These are phyloP conservation scores for Cyphotilapia sp. DNA, from an alignment of 2,113 vertebrate genomes.

Conservation along the genomic window DNA sequence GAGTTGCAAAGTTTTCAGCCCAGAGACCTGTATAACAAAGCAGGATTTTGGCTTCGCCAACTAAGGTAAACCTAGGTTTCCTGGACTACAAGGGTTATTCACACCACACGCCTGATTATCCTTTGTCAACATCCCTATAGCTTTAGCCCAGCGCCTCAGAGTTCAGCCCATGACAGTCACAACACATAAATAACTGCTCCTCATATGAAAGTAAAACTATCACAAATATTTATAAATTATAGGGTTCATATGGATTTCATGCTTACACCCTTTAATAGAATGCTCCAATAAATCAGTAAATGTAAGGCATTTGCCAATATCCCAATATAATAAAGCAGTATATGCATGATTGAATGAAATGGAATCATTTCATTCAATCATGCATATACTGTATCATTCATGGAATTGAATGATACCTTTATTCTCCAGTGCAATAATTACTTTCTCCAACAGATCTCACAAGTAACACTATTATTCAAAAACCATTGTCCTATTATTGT, in stretches of 20 bases:
- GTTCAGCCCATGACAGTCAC: neutral
- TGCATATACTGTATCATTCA: too few relatives aligned
- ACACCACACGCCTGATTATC: neutral
- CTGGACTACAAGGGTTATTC: neutral
- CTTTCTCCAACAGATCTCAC: neutral
- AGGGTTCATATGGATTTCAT: neutral
- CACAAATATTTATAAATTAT: neutral
- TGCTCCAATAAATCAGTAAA: neutral
- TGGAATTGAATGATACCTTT: neutral
- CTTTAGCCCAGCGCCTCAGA: neutral
- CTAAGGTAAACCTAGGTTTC: neutral
- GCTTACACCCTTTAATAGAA: neutral
- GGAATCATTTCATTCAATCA: too few relatives aligned
- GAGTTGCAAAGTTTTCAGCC: neutral
- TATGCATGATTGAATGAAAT: neutral
- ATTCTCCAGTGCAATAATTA: neutral
- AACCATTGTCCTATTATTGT: neutral
- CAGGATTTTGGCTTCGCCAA: neutral
- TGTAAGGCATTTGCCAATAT: neutral
- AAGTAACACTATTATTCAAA: neutral
- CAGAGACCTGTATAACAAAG: neutral
- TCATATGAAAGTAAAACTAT: neutral
- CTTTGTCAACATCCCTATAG: neutral
- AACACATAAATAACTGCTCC: neutral
- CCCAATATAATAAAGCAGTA: neutral